Conservation (phyloP, 2,797 vertebrate species). For the Buceros bicornis region DNA sequence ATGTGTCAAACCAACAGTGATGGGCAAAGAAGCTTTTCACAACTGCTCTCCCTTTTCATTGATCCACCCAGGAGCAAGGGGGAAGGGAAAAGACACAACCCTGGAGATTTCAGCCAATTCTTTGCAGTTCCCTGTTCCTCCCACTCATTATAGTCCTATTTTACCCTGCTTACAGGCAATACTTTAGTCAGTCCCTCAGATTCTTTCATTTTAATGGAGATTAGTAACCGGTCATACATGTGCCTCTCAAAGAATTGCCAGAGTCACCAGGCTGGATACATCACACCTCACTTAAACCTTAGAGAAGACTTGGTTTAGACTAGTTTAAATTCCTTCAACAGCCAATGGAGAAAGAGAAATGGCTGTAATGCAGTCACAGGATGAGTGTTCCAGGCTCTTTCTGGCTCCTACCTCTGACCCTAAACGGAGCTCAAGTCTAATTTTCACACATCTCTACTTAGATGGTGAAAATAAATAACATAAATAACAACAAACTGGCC, state of each 20-base stretch:
- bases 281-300: background rate
- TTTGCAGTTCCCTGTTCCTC: background rate
- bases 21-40: conserved; percentile 1
- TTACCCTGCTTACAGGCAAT: background rate
- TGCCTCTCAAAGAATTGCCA: background rate
- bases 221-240: background rate
- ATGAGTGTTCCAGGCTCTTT: background rate
- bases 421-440: background rate
- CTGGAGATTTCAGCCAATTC: background rate
- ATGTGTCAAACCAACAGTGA: conserved; percentile 41
- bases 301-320: background rate
- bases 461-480: background rate
- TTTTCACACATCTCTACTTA: background rate
- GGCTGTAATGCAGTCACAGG: background rate
- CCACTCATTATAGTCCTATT: background rate
- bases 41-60: background rate
- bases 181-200: background rate
- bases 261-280: background rate
- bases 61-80: conserved; percentile 16
- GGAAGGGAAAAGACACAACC: conserved; percentile 7
- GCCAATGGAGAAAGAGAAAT: background rate
- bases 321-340: background rate
- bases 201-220: background rate
- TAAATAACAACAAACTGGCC: accelerated
- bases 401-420: background rate